These are phyloP conservation scores for Gallinago jamesoni DNA, from an alignment of 2,113 vertebrate species.

Conservation along the genomic window DNA sequence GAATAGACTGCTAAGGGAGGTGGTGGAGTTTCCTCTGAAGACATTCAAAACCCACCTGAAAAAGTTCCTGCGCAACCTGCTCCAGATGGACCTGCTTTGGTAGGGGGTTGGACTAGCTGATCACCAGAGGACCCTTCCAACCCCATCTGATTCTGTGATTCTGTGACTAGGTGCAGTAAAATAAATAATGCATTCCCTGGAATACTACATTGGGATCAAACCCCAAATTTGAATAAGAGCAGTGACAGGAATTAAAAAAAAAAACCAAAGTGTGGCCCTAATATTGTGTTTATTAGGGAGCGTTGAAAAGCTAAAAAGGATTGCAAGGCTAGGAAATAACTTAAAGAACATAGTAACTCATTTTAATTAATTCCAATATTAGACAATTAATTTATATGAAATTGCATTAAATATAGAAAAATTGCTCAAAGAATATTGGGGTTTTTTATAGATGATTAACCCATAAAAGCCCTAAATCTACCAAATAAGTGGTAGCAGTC, in stretches of 20 bases:
- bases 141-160: too few species aligned
- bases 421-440: neutral
- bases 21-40: too few species aligned
- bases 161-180: neutral
- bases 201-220: neutral
- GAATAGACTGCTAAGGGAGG: too few species aligned
- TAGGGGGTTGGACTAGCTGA: too few species aligned
- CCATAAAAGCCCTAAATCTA: neutral
- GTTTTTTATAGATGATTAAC: neutral
- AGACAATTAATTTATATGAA: neutral
- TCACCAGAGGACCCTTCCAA: too few species aligned
- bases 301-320: neutral
- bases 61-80: too few species aligned
- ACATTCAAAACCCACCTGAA: too few species aligned
- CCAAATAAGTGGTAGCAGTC: neutral
- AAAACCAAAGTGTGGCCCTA: neutral
- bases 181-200: neutral
- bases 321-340: neutral
- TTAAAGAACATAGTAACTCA: neutral
- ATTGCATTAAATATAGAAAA: neutral
- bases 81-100: too few species aligned
- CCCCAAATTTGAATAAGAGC: neutral
- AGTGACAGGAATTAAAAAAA: neutral
- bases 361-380: neutral
- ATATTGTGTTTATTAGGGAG: neutral